Evolutionary conservation across 2,113 vertebrate species (phyloP).

Genomic region (Eretmodus cyanostictus): DNA sequence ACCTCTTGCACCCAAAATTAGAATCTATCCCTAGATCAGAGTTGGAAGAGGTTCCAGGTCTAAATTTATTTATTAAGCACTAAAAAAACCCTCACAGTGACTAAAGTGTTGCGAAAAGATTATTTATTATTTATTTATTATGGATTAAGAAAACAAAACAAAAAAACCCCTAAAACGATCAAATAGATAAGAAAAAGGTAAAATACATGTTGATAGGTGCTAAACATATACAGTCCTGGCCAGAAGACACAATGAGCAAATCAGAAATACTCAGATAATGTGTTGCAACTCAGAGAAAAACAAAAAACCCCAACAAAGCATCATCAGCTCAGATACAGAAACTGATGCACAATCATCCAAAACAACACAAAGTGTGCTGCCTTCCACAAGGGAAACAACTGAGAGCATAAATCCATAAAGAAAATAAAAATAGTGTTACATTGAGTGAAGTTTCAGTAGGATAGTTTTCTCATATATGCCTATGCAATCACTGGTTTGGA

Average conservation of each 20-base stretch:
- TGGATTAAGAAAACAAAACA: neutral
- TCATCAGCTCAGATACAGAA: neutral
- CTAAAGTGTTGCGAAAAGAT: neutral
- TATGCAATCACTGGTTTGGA: neutral
- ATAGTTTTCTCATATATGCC: neutral
- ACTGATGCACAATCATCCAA: neutral
- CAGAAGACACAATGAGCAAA: neutral
- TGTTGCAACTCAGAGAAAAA: neutral
- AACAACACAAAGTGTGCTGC: neutral
- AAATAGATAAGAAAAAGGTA: neutral
- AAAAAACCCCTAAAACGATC: accelerated
- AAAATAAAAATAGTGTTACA: neutral
- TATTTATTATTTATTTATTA: neutral
- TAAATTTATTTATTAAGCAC: neutral
- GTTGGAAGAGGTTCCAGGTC: neutral
- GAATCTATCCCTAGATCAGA: neutral
- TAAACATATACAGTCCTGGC: neutral
- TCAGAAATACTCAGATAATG: neutral
- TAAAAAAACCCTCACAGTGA: neutral
- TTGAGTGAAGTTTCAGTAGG: neutral
- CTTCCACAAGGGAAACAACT: accelerated
- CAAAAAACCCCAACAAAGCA: accelerated
- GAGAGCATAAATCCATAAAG: neutral
- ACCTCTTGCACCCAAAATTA: neutral
- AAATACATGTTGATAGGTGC: neutral